Base-by-base conservation (phyloP, 2,113 vertebrate genomes). In the Marcusenius ussheri region DNA sequence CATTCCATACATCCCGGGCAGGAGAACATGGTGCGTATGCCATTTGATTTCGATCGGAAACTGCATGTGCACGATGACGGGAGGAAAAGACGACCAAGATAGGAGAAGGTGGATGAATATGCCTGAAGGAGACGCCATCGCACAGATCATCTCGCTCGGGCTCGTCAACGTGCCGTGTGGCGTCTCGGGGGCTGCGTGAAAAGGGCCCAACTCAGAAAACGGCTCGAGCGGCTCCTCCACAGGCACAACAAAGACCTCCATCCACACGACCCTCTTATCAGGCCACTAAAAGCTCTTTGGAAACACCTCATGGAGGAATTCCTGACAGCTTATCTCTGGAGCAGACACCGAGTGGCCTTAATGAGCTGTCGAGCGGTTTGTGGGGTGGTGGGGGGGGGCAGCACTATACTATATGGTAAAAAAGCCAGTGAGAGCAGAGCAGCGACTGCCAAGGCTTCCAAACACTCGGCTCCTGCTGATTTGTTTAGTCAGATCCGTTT, bases 231-330 rank as follows among this genome's bases (percentile, higher is more conserved):
- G 58, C 84, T 49, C 66, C 88, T 74, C 56, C 86, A 31, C 83
- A 89, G 58, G 42, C 83, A 89, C 90, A 88, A 91, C 87, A 91
- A 92, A 91, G 89, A 74, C 89, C 88, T 89, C 31, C 88, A 89
- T 91, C 90, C 88, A 6, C 70, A 58, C 9, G 21, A 53, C 88
- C 66, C 88, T 84, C 91, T 88, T 90, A 89, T 90, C 91, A 88
- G 89, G 88, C 77, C 89, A 89, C 88, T 91, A 89, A 90, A 90
- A 92, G 90, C 91, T 89, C 90, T 88, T 24, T 88, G 89, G 89
- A 88, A 90, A 56, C 88, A 56, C 87, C 86, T 90, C 86, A 56
- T 83, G 85, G 89, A 74, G 85, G 88, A 91, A 91, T 91, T 88
- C 58, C 88, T 88, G 87, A 88, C 88, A 89, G 84, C 85, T 92